These are phyloP conservation scores for Passerina amoena DNA, from an alignment of 2,113 vertebrate genomes.

Conservation along the genomic window DNA sequence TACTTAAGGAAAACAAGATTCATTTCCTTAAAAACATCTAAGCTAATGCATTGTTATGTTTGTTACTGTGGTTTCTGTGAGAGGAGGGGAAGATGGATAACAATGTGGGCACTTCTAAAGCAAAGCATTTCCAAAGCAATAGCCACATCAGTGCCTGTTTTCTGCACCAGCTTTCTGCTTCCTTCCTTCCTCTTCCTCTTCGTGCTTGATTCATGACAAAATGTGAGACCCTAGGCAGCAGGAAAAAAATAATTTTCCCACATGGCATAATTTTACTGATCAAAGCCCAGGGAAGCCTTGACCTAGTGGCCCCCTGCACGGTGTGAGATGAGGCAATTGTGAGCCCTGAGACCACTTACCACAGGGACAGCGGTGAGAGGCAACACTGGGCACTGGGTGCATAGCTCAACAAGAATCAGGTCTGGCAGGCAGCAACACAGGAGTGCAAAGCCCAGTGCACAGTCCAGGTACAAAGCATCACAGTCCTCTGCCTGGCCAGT, in stretches of 20 bases:
- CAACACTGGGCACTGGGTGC: neutral
- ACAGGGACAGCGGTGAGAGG: fast-evolving
- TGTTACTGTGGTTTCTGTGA: conserved; percentile 6
- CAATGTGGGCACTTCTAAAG: neutral
- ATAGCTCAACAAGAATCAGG: neutral
- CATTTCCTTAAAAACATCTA: conserved; percentile 20
- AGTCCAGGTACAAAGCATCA: fast-evolving
- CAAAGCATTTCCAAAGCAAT: neutral
- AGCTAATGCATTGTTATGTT: conserved; percentile 10
- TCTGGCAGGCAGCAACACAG: neutral
- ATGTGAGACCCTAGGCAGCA: neutral
- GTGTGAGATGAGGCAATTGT: fast-evolving
- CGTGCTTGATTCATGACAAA: neutral
- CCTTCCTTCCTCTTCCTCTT: neutral
- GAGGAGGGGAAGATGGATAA: neutral
- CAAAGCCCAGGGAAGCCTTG: neutral
- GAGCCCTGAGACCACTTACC: fast-evolving
- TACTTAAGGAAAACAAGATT: conserved; percentile 35
- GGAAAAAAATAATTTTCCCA: neutral
- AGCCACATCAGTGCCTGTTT: neutral
- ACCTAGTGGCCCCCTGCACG: neutral
- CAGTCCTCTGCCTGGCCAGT: neutral
- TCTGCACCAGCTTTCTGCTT: neutral
- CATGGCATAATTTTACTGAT: neutral
- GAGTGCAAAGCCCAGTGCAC: neutral